A percentile compares a stretch with the other conserved stretches of the same genome.
Conservation (phyloP, 1,140 invertebrate genomes). For the Yoshiicerus persimilis region DNA sequence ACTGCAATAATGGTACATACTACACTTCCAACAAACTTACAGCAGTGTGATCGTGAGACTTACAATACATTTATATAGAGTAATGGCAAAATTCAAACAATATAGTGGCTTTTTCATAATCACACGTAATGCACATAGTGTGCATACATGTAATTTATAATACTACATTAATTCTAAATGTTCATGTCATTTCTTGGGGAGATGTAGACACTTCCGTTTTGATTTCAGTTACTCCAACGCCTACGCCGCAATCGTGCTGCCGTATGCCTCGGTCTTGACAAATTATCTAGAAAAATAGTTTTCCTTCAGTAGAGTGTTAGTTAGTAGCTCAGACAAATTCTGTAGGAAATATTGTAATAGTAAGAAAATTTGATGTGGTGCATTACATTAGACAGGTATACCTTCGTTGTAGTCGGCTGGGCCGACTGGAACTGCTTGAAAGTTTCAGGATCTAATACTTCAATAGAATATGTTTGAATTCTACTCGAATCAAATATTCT, state of each 20-base stretch:
- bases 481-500: constrained; percentile 49
- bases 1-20: background rate
- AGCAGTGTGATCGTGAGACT: background rate
- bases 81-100: background rate
- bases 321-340: background rate
- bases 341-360: background rate
- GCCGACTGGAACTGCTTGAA: constrained; percentile 40
- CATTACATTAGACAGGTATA: constrained; percentile 12
- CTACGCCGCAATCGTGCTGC: background rate
- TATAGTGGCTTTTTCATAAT: background rate
- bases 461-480: constrained; percentile 48
- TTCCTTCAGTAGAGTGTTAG: background rate
- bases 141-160: background rate
- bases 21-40: background rate
- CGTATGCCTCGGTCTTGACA: background rate
- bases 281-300: constrained; percentile 13
- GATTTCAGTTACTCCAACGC: background rate
- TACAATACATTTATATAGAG: background rate
- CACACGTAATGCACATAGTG: background rate
- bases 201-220: constrained; percentile 4
- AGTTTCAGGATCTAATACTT: constrained; percentile 48
- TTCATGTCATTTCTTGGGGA: constrained; percentile 4
- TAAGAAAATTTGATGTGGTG: background rate
- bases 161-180: background rate
- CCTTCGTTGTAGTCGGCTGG: constrained; percentile 26